Percentiles rank a stretch among this genome's conserved stretches.
phyloP scores from a whole-genome alignment of 2,888 invertebrate genomes.

The Chorisops tibialis region DNA sequence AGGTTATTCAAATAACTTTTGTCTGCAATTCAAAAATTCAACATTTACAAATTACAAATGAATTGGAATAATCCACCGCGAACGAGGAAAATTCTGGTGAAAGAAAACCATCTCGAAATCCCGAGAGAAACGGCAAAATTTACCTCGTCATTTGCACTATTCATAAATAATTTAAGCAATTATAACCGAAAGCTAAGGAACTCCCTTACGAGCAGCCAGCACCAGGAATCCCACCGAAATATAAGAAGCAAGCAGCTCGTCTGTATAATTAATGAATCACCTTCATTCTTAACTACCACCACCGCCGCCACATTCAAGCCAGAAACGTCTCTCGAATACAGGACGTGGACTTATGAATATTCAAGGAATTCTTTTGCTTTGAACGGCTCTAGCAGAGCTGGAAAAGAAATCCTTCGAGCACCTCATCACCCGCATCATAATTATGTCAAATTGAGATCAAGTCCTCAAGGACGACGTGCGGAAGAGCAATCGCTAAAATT shows the following conservation, averaged over 20 bases:
- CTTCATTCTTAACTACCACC: slow-evolving; percentile 11
- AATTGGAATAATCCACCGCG: slow-evolving; percentile 21
- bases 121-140: slow-evolving; percentile 11
- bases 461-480: no score
- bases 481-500: no score
- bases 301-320: background rate
- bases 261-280: slow-evolving; percentile 18
- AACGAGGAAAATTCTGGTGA: slow-evolving; percentile 9
- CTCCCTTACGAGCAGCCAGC: slow-evolving; percentile 2
- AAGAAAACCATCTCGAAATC: slow-evolving; percentile 6
- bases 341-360: slow-evolving; percentile 18
- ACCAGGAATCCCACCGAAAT: slow-evolving; percentile 8
- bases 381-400: no score
- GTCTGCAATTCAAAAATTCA: slow-evolving; percentile 20
- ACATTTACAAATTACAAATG: slow-evolving; percentile 19
- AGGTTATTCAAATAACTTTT: slow-evolving; percentile 6
- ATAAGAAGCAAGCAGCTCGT: slow-evolving; percentile 12
- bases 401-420: no score
- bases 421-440: no score
- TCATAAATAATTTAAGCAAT: slow-evolving; percentile 33
- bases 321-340: no score
- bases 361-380: background rate
- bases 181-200: slow-evolving; percentile 20
- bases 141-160: slow-evolving; percentile 29
- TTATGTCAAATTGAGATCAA: no score